Conservation (phyloP, 1,140 invertebrate species). For the Halictus rubicundus region DNA sequence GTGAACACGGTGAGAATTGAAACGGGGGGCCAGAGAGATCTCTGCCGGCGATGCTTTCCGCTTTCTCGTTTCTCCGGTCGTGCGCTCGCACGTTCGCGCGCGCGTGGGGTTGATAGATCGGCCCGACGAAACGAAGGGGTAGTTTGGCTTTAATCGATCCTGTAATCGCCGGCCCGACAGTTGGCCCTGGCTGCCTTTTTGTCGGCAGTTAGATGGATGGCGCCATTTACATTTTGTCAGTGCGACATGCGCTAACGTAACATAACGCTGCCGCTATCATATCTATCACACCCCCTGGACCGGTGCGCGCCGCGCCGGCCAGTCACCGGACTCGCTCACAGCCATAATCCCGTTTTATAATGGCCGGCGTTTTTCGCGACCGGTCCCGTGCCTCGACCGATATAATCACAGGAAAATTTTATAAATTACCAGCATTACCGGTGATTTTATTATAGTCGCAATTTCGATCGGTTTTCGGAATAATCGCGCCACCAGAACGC, state of each 20-base stretch:
- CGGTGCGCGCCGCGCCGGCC: conserved; percentile 32
- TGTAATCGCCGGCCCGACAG: conserved; percentile 80
- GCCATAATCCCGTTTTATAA: conserved; percentile 21
- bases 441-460: neutral
- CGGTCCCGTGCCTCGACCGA: neutral
- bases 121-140: conserved; percentile 79
- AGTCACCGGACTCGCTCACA: conserved; percentile 29
- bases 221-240: conserved; percentile 81
- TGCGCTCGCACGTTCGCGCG: conserved; percentile 48
- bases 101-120: conserved; percentile 78
- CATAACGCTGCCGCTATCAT: conserved; percentile 72
- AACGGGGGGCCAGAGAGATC: neutral
- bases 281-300: conserved; percentile 75
- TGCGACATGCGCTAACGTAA: conserved; percentile 76
- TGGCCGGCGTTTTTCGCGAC: neutral
- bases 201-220: conserved; percentile 79
- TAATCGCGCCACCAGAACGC: too few relatives aligned
- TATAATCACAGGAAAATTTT: neutral
- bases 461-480: neutral
- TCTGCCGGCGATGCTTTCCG: conserved; percentile 53
- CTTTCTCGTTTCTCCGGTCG: conserved; percentile 29
- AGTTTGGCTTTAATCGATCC: conserved; percentile 81
- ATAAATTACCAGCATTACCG: neutral
- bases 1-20: conserved; percentile 45
- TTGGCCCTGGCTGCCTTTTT: conserved; percentile 79